Base-by-base conservation (phyloP, 2,113 vertebrate species). In the Myanophis thanlyinensis region DNA sequence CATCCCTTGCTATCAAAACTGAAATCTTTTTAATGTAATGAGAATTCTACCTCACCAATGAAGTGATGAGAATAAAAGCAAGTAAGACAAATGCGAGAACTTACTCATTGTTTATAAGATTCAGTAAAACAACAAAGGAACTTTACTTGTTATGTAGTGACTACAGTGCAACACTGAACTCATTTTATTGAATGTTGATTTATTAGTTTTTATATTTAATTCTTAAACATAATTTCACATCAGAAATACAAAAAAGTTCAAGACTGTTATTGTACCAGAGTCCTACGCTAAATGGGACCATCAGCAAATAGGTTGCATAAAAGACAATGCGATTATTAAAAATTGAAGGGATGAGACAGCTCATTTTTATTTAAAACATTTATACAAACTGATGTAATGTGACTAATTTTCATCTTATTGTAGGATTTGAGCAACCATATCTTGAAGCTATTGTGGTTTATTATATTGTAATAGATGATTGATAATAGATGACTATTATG, bases 101-200 rank as follows among this genome's bases (percentile, higher is more conserved):
- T 92, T 73, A 44, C 91, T 94, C 89, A 48, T 7, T 67, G 89
- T 95, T 96, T 94, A 93, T 92, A 93, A 96, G 92, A 49, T 89
- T 92, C 93, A 95, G 95, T 90, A 96, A 95, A 2, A 93, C n/a
- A 86, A 62, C n/a, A 85, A 89, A 85, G 30, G 15, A 94, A 95
- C 95, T 96, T 96, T 97, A 95, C 96, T 95, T 95, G 96, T 88
- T 94, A 94, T 94, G 86, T 92, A 96, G 96, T 94, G 94, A 96
- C 96, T 96, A 95, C 84, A 95, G 92, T 0, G 0, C 86, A 89
- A 88, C 59, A 94, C 95, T 96, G 51, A 4, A 93, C 90, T 95
- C 89, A 91, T 93, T 92, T 95, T 96, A 93, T 94, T 95, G 95
- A 90, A 30, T 30, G 11, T 62, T 62, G 25, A 59, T 62, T 30